A percentile compares a stretch with the other conserved stretches of the same genome.
Conservation (phyloP, 2,888 invertebrate species). For the Dusona sp. region DNA sequence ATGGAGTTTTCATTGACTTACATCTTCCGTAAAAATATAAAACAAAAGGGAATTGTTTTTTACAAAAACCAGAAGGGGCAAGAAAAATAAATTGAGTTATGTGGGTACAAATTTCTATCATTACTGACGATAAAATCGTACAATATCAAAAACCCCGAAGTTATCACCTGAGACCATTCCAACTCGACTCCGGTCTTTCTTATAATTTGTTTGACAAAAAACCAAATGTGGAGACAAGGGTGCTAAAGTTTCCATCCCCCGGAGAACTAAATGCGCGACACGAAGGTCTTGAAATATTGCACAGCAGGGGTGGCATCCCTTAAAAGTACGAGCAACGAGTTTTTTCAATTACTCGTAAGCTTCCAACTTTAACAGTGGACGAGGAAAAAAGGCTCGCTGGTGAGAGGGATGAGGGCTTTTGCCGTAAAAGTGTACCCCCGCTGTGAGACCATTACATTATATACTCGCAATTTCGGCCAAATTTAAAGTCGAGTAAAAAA, state of each 20-base stretch:
- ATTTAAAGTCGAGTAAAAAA: not conserved
- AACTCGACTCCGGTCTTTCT: not conserved
- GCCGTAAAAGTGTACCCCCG: conserved; percentile 26
- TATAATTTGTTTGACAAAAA: not conserved
- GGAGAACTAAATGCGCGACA: not conserved
- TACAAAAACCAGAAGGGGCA: not conserved
- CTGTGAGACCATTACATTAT: not conserved
- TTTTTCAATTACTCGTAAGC: conserved; percentile 53
- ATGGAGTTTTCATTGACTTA: not conserved
- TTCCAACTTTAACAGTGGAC: conserved; percentile 27
- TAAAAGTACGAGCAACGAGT: conserved; percentile 46
- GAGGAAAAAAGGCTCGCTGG: conserved; percentile 12
- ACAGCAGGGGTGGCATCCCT: not conserved
- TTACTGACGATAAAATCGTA: conserved; percentile 1
- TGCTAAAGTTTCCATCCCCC: not conserved
- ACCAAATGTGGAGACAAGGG: not conserved
- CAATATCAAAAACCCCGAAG: not conserved
- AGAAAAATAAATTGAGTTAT: not conserved
- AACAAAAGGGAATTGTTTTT: not conserved
- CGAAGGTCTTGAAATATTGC: conserved; percentile 24
- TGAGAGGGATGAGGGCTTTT: conserved; percentile 7
- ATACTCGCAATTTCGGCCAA: conserved; percentile 3
- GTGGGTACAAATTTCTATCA: not conserved
- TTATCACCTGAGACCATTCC: not conserved
- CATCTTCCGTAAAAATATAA: not conserved